phyloP scores from a whole-genome alignment of 2,888 invertebrate species.

The Megalurothrips usitatus region DNA sequence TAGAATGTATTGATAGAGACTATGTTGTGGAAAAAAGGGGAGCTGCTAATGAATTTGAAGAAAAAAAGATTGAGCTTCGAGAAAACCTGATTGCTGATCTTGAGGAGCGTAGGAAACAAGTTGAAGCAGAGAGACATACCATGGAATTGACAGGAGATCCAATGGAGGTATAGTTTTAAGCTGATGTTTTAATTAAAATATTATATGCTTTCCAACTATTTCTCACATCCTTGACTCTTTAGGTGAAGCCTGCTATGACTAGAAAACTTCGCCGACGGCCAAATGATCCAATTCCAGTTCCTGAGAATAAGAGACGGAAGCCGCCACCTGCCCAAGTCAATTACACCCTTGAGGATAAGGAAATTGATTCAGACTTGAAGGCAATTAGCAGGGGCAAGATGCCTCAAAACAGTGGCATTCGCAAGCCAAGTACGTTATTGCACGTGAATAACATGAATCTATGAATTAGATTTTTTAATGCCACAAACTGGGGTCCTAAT shows the following conservation, averaged over 20 bases:
- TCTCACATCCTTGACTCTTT: slow-evolving; percentile 46
- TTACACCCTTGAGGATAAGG: slow-evolving; percentile 80
- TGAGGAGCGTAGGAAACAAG: slow-evolving; percentile 84
- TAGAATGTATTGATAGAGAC: slow-evolving; percentile 82
- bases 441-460: too few species aligned
- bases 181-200: slow-evolving; percentile 26
- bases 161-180: slow-evolving; percentile 58
- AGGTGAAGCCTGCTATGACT: slow-evolving; percentile 88
- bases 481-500: too few species aligned
- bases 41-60: slow-evolving; percentile 88
- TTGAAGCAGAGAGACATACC: slow-evolving; percentile 80
- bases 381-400: slow-evolving; percentile 60
- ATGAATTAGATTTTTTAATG: too few species aligned
- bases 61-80: slow-evolving; percentile 85
- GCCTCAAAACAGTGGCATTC: slow-evolving; percentile 44
- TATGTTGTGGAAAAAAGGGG: slow-evolving; percentile 83
- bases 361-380: slow-evolving; percentile 80
- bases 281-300: slow-evolving; percentile 87
- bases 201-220: not conserved
- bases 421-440: slow-evolving; percentile 50
- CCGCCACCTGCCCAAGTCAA: slow-evolving; percentile 76
- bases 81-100: slow-evolving; percentile 86
- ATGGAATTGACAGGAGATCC: slow-evolving; percentile 89
- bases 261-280: slow-evolving; percentile 86
- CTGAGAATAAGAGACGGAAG: slow-evolving; percentile 80